Conservation (phyloP, 2,888 invertebrate genomes). For the Lithodes maja region DNA sequence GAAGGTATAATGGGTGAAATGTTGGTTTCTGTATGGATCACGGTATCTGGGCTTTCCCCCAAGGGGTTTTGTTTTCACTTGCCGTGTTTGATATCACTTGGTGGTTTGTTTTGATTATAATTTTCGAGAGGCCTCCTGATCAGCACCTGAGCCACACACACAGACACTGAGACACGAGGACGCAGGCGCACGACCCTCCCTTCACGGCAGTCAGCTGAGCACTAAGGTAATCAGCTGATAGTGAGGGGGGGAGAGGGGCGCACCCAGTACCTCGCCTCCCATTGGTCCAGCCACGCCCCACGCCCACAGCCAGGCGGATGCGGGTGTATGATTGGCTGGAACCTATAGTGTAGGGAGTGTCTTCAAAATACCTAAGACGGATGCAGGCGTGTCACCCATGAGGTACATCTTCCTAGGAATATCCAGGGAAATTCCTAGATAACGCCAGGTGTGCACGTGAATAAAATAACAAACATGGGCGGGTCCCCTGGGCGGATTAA, state of each 20-base stretch:
- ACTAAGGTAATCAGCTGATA: conserved; percentile 10
- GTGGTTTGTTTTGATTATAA: neutral
- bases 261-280: conserved; percentile 1
- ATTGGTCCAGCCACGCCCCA: conserved; percentile 5
- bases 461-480: too few relatives aligned
- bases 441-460: too few relatives aligned
- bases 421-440: too few relatives aligned
- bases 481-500: too few relatives aligned
- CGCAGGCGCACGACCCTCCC: conserved; percentile 9
- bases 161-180: neutral
- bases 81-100: neutral
- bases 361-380: too few relatives aligned
- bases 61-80: neutral
- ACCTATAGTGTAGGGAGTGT: too few relatives aligned
- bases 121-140: neutral
- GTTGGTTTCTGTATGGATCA: neutral
- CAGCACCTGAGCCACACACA: neutral
- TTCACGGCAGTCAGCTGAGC: conserved; percentile 5
- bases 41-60: neutral
- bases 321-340: neutral
- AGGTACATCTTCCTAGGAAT: too few relatives aligned
- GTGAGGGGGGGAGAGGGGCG: conserved; percentile 7
- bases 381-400: too few relatives aligned
- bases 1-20: neutral
- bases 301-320: conserved; percentile 2